Evolutionary conservation across 2,888 invertebrate genomes (phyloP).

Genomic region (Bombylius discolor): DNA sequence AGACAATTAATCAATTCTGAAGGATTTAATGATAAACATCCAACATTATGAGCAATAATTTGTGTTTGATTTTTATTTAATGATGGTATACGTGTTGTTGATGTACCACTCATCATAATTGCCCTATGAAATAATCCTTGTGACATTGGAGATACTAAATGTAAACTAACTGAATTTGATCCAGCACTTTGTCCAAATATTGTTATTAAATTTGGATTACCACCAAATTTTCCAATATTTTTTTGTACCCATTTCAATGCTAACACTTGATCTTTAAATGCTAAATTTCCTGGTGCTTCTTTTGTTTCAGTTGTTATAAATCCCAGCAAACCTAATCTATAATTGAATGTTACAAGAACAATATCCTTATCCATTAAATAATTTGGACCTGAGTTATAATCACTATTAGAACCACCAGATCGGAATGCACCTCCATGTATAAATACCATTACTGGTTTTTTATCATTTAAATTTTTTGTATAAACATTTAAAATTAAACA

Average conservation of each 20-base stretch:
- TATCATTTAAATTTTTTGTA: constrained; percentile 24
- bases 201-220: constrained; percentile 40
- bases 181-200: constrained; percentile 38
- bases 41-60: constrained; percentile 35
- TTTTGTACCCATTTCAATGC: constrained; percentile 41
- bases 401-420: constrained; percentile 31
- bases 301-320: constrained; percentile 39
- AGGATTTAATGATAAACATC: constrained; percentile 22
- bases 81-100: constrained; percentile 22
- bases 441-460: constrained; percentile 45
- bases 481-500: constrained; percentile 43
- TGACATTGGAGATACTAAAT: constrained; percentile 30
- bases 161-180: constrained; percentile 20
- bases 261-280: constrained; percentile 44
- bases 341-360: constrained; percentile 49
- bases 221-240: constrained; percentile 42
- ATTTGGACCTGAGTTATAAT: constrained; percentile 38
- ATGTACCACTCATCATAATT: constrained; percentile 40
- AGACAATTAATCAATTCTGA: constrained; percentile 18
- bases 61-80: constrained; percentile 38
- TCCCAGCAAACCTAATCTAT: constrained; percentile 44
- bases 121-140: constrained; percentile 41
- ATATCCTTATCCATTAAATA: constrained; percentile 46
- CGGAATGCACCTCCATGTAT: constrained; percentile 54
- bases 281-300: constrained; percentile 43